Base-by-base conservation (phyloP, 2,888 invertebrate genomes). In the Drosophila greeni region DNA sequence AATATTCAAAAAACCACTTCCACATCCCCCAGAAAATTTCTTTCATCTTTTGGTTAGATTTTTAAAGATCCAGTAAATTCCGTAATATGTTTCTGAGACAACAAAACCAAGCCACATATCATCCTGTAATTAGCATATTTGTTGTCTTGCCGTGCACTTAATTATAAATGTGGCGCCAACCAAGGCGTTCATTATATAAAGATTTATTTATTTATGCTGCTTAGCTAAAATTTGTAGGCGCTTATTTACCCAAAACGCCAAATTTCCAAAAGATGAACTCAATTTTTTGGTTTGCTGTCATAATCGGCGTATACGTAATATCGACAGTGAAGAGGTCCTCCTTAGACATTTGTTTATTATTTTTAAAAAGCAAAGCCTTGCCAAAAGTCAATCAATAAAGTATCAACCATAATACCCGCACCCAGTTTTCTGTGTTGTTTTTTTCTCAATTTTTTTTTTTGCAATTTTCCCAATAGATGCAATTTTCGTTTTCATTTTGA, bases 401-500 rank as follows among this genome's bases (percentile, higher is more conserved):
- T 48, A 61, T 42, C 12, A 65, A 47, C 16, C 24, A 34, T 23
- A 52, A 56, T 29, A 31, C 53, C 52, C 65, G 42, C 60, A 48
- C 53, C 36, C 37, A 42, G 23, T 52, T 59, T 75, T 66, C 23
- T 9, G 8, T 1, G 39, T 36, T 36, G 29, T 29, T 23, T 42
- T 57, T 68, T 60, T n/a, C n/a, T n/a, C n/a, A n/a, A n/a, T n/a
- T n/a, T 42, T 58, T 72, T 65, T 52, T 59, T 73, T 67, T 56
- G 66, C 64, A 76, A 66, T 78, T 78, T 75, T 81, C 56, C 59
- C 76, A 75, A 81, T 77, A 73, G 66, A 71, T 79, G 81, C 83
- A 82, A 75, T 79, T 79, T 79, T 82, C 65, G 67, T 75, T 77
- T 80, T 79, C 81, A 70, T 80, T 80, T 82, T 80, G 51, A 70